Evolutionary conservation across 2,113 vertebrate species (phyloP), one percentile per base, ranked within the genome.

Genomic region (Muscicapa adusta): DNA sequence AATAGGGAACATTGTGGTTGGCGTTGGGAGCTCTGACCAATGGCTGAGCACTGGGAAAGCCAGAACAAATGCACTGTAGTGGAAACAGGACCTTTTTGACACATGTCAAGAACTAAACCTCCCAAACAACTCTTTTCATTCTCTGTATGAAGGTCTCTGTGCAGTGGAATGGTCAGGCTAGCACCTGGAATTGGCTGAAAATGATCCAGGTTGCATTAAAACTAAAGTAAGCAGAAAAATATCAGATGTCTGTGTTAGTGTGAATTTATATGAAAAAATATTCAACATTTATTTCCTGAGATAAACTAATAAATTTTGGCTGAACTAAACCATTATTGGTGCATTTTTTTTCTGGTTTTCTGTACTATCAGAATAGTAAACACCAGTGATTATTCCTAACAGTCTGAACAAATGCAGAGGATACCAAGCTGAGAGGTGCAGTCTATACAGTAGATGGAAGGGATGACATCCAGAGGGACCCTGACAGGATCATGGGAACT

Each of bases 371-470:
- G 43, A 75, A 48, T 43, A 22, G 15, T 10, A 4, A 14, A 88
- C n/a, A 81, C 16, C 18, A 5, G 17, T 28, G 43, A 25, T n/a
- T 45, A n/a, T 36, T 45, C 14, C 2, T 15, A 53, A 42, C 6
- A 34, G 8, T 9, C 22, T 81, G 19, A 63, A 61, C 8, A 73
- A 73, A 45, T 9, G 16, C 3, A 8, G 25, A 48, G 40, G 40
- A 43, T 48, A 40, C n/a, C 45, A n/a, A 58, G 13, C 12, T 51
- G 45, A 54, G 40, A 29, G 12, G 12, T 18, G 20, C 61, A 74
- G 36, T 1, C 16, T 19, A 0, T 10, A 7, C 5, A 12, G 9
- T 3, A 5, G 20, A 33, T 5, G n/a, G 58, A 67, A 72, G 28
- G 18, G 14, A 45, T 7, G 10, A 4, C 29, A 60, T 25, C 29